Conservation (phyloP, 2,888 invertebrate genomes). For the Lacanobia wlatinum region DNA sequence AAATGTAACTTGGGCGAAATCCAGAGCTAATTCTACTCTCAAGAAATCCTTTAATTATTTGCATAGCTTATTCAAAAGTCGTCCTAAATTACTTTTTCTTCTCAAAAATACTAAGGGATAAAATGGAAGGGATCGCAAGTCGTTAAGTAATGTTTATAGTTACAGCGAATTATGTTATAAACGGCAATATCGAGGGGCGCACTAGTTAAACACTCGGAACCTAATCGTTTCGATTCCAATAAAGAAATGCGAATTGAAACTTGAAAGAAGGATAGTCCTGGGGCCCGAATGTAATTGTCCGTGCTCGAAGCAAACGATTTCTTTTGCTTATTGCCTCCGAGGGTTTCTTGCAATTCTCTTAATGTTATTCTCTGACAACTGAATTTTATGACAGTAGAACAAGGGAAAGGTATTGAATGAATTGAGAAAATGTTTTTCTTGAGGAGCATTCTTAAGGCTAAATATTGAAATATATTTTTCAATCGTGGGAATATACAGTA, state of each 20-base stretch:
- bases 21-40: conserved; percentile 36
- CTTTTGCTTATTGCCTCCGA: conserved; percentile 84
- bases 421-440: conserved; percentile 49
- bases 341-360: conserved; percentile 83
- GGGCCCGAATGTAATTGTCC: conserved; percentile 83
- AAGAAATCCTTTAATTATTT: conserved; percentile 60
- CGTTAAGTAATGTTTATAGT: conserved; percentile 63
- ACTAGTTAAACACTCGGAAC: conserved; percentile 73
- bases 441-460: conserved; percentile 22
- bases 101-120: conserved; percentile 50
- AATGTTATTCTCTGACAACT: conserved; percentile 83
- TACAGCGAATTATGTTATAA: conserved; percentile 62
- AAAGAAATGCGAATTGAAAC: conserved; percentile 84
- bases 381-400: conserved; percentile 80
- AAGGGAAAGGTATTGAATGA: conserved; percentile 61
- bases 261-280: conserved; percentile 82
- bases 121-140: conserved; percentile 56
- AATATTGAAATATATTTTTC: conserved; percentile 21
- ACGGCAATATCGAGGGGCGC: conserved; percentile 64
- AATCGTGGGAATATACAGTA: background rate
- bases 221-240: conserved; percentile 81
- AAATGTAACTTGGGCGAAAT: conserved; percentile 34
- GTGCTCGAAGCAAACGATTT: conserved; percentile 83
- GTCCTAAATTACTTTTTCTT: conserved; percentile 54
- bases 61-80: conserved; percentile 58